These are phyloP conservation scores for Aleiodes sp. DNA, from an alignment of 1,140 invertebrate species.

Conservation along the genomic window DNA sequence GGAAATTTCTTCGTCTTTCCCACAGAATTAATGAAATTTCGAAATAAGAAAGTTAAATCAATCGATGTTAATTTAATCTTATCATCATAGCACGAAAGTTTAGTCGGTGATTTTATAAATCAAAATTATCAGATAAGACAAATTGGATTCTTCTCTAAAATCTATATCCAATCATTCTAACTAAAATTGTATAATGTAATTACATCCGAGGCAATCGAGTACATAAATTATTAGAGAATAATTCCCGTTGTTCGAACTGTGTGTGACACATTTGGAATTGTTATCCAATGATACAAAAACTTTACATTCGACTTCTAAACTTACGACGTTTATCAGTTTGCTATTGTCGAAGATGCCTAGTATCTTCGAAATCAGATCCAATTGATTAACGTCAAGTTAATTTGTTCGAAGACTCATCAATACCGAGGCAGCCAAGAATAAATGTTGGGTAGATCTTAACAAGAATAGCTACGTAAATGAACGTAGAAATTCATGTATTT, in stretches of 20 bases:
- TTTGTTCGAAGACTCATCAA: constrained; percentile 1
- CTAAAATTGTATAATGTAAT: background rate
- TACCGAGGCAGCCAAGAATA: background rate
- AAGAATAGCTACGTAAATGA: background rate
- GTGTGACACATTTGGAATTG: background rate
- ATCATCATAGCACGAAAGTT: background rate
- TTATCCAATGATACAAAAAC: background rate
- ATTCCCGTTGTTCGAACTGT: no score
- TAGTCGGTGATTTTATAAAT: background rate
- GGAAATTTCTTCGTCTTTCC: no score
- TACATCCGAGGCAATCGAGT: background rate
- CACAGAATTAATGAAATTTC: background rate
- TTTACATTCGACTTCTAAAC: constrained; percentile 2
- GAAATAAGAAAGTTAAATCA: no score
- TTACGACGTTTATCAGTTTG: background rate
- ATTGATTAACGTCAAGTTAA: constrained; percentile 22
- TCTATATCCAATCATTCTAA: background rate
- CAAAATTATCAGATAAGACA: constrained; percentile 3
- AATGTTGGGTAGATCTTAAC: background rate
- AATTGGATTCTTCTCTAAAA: constrained; percentile 4
- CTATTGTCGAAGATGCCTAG: background rate
- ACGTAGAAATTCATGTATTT: no score
- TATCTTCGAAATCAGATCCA: constrained; percentile 22
- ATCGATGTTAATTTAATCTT: constrained; percentile 2
- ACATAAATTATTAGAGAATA: background rate